Evolutionary conservation across 2,797 vertebrate genomes (phyloP), one percentile per base, ranked within the genome.

Genomic region (Cirrhinus molitorella): DNA sequence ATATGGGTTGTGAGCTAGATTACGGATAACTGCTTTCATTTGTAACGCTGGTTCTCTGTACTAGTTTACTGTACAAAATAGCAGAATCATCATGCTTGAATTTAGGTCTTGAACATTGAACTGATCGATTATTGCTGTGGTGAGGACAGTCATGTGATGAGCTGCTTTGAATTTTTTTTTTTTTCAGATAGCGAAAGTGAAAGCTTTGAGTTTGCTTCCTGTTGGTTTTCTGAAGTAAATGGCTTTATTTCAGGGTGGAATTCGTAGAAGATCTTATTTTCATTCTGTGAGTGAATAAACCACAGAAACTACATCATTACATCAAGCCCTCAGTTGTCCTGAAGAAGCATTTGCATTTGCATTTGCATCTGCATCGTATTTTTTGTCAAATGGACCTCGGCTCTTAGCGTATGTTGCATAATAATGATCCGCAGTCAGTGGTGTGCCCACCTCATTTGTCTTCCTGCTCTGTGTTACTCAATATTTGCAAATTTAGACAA

Each of bases 1-100:
- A 89, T 88, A 89, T 88, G 88, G 61, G 75, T 59, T 25, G 43
- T 80, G 40, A 63, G 81, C 71, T 87, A 68, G 88, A 85, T 78
- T 85, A 73, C 14, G 12, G 63, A 57, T 63, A 70, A 49, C 61
- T n/a, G 47, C 66, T 80, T 82, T 83, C 51, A 67, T 70, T 63
- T 40, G 40, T 70, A 72, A 71, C 40, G 19, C 28, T 12, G 12
- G 25, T 81, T 51, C 31, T 67, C 8, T 53, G 13, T 61, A 25
- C 34, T 25, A 67, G 28, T 51, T 34, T 21, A 28, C 51, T 57
- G 65, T 21, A 23, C 51, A 45, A 16, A 49, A 25, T 4, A 11
- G 34, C 21, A 57, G 21, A 57, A 57, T 16, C 51, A 23, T 57
- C 51, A 57, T 16, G 14, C 6, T 65, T 28, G 25, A 65, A 14